Conservation (phyloP, 2,113 vertebrate species). For the Sminthopsis crassicaudata region DNA sequence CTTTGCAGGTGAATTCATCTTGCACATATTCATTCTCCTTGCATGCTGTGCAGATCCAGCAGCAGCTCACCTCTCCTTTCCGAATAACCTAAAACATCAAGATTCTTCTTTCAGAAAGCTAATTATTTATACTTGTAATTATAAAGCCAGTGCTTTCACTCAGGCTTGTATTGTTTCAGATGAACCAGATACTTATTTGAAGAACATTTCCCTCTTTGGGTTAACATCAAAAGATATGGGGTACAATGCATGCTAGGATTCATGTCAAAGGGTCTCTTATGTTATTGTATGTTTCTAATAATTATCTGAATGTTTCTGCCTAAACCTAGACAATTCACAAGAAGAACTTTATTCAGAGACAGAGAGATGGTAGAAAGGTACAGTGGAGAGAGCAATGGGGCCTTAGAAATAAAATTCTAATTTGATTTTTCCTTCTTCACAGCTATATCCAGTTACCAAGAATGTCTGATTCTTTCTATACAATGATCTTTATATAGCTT, state of each 20-base stretch:
- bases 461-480: neutral
- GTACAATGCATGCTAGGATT: neutral
- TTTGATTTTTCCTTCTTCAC: neutral
- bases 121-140: neutral
- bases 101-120: neutral
- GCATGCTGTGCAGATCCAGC: conserved; percentile 99
- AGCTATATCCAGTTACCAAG: neutral
- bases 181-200: neutral
- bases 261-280: neutral
- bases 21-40: conserved; percentile 98
- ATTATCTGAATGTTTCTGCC: neutral
- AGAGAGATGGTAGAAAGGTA: neutral
- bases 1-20: conserved; percentile 99
- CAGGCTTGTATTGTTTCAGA: neutral
- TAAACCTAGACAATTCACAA: neutral
- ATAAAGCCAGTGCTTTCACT: neutral
- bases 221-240: neutral
- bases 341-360: neutral
- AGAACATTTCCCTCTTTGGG: neutral
- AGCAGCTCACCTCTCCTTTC: conserved; percentile 99
- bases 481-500: neutral
- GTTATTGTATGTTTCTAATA: neutral
- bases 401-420: neutral
- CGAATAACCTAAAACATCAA: conserved; percentile 91
- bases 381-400: neutral